phyloP scores from a whole-genome alignment of 2,797 vertebrate species.

The Ara ararauna region DNA sequence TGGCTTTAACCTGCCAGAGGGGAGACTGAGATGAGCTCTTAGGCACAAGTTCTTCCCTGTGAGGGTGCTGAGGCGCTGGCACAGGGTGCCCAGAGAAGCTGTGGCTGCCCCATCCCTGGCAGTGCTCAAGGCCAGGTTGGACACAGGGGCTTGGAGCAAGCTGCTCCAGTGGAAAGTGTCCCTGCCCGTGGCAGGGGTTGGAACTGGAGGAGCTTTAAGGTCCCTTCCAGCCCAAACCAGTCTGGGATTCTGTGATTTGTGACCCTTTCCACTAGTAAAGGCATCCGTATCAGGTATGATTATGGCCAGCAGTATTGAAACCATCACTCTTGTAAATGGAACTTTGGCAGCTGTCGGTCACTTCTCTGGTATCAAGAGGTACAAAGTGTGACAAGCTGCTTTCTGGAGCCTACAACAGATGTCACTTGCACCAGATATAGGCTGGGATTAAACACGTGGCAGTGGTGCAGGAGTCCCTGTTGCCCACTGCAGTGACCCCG shows the following conservation, averaged over 20 bases:
- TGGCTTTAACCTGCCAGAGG: too few species aligned
- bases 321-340: not conserved
- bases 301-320: not conserved
- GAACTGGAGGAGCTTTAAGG: not conserved
- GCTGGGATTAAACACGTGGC: not conserved
- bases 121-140: too few species aligned
- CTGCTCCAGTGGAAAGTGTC: not conserved
- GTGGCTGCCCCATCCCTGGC: too few species aligned
- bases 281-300: not conserved
- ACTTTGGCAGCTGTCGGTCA: not conserved
- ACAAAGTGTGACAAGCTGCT: not conserved
- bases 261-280: not conserved
- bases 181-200: not conserved
- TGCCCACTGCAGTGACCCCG: rapidly evolving
- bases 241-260: not conserved
- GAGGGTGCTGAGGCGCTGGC: too few species aligned
- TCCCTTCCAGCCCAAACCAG: rapidly evolving
- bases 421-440: not conserved
- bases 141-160: too few species aligned
- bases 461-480: not conserved
- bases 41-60: too few species aligned
- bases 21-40: too few species aligned
- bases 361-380: not conserved
- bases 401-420: not conserved
- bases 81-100: too few species aligned